Base-by-base conservation (phyloP, 2,113 vertebrate genomes). In the Scortum barcoo region DNA sequence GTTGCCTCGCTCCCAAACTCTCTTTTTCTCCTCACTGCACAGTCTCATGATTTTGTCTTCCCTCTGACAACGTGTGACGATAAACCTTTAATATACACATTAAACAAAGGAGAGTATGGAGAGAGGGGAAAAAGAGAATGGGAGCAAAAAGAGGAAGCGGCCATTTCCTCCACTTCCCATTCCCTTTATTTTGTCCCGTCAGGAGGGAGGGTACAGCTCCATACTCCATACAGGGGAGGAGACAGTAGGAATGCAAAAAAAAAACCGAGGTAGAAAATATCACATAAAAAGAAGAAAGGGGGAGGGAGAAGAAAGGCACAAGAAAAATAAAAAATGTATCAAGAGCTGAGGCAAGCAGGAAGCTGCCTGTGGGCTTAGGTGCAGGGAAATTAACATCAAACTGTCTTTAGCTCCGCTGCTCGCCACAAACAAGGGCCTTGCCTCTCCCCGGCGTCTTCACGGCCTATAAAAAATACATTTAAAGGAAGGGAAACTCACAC, bases 141-240 rank as follows among this genome's bases (percentile, higher is more conserved):
- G 44, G 19, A 53, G 67, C 51, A 67, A 24, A 58, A 73, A 65
- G 56, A 81, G 81, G 78, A 86, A 90, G 81, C 17, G 33, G 80
- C 53, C 76, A 95, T 96, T 96, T 97, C 95, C 96, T 93, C 88
- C 85, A 86, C 91, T 87, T 91, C 89, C 56, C 63, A 60, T 86
- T 76, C 58, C 86, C 93, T 95, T 88, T 84, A 95, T 95, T 93
- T 92, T 95, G 93, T 93, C 90, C 93, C 56, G 68, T 61, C 76
- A 30, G 91, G 90, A 90, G 88, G 84, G 91, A 89, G 87, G 93
- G 86, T 89, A 75, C 87, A 75, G 90, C 83, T 86, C 70, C 56
- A 74, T 11, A 75, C 83, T 86, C 70, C 56, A 74, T 11, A 75
- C n/a, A 63, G 72, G 44, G 28, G 8, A 68, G 48, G 26, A 36